phyloP scores from a whole-genome alignment of 2,888 invertebrate genomes.

The Lymantria monacha region DNA sequence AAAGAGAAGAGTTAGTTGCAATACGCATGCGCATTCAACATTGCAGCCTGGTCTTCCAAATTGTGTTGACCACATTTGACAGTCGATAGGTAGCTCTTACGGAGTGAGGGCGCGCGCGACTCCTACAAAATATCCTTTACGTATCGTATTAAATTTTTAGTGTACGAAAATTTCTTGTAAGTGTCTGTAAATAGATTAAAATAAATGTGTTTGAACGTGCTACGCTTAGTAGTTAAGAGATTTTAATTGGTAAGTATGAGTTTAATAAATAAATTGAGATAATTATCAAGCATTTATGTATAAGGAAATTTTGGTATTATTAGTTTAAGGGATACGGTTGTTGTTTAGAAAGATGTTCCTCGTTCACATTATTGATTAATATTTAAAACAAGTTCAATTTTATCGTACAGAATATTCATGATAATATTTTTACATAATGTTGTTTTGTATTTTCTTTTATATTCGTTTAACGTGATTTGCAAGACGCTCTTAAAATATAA shows the following conservation, averaged over 20 bases:
- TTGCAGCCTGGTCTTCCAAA: conserved; percentile 67
- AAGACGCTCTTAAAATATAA: too few species aligned
- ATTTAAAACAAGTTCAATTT: too few species aligned
- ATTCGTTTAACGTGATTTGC: too few species aligned
- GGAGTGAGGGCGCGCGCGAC: conserved; percentile 46
- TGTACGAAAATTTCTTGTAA: conserved; percentile 24
- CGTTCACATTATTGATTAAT: not conserved
- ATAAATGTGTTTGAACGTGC: conserved; percentile 39
- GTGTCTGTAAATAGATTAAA: conserved; percentile 28
- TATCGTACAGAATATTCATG: too few species aligned
- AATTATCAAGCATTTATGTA: conserved; percentile 14
- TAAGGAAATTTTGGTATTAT: conserved; percentile 32
- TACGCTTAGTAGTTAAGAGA: conserved; percentile 33
- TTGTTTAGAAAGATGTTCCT: not conserved
- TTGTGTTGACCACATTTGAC: conserved; percentile 40
- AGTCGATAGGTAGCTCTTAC: conserved; percentile 49
- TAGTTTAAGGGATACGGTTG: conserved; percentile 11
- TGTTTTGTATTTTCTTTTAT: too few species aligned
- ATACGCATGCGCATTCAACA: conserved; percentile 63
- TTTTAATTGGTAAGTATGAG: conserved; percentile 39
- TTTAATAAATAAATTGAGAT: conserved; percentile 19
- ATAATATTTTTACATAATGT: too few species aligned
- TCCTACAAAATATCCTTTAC: conserved; percentile 22
- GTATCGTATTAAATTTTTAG: conserved; percentile 28
- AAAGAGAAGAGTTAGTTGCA: conserved; percentile 59